phyloP scores from a whole-genome alignment of 2,113 vertebrate species.

The Eira barbara region DNA sequence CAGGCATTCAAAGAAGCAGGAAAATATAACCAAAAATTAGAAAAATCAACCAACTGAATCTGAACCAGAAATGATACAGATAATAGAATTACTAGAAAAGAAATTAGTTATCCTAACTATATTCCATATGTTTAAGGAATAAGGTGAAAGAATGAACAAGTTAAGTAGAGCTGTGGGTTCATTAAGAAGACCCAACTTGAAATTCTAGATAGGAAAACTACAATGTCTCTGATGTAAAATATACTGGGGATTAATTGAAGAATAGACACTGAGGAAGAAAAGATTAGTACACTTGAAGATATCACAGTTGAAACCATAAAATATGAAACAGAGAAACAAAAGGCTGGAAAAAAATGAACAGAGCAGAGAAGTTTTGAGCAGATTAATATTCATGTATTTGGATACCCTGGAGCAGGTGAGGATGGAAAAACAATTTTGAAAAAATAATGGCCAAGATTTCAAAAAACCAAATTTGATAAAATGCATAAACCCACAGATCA shows the following conservation, averaged over 20 bases:
- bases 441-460: neutral
- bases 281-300: neutral
- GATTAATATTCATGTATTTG: neutral
- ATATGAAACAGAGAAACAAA: neutral
- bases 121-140: neutral
- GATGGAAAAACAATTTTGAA: neutral
- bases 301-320: neutral
- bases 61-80: neutral
- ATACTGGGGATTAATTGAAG: neutral
- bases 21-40: neutral
- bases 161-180: neutral
- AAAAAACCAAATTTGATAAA: conserved; percentile 2
- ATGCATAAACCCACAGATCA: neutral
- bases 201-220: neutral
- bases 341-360: neutral
- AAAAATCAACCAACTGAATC: neutral
- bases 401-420: neutral
- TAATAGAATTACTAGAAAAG: neutral
- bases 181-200: neutral
- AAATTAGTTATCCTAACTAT: neutral
- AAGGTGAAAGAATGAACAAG: neutral
- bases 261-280: neutral
- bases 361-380: neutral
- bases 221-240: neutral
- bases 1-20: neutral